Base-by-base conservation (phyloP, 2,797 vertebrate genomes). In the Sebastes paucispinis region DNA sequence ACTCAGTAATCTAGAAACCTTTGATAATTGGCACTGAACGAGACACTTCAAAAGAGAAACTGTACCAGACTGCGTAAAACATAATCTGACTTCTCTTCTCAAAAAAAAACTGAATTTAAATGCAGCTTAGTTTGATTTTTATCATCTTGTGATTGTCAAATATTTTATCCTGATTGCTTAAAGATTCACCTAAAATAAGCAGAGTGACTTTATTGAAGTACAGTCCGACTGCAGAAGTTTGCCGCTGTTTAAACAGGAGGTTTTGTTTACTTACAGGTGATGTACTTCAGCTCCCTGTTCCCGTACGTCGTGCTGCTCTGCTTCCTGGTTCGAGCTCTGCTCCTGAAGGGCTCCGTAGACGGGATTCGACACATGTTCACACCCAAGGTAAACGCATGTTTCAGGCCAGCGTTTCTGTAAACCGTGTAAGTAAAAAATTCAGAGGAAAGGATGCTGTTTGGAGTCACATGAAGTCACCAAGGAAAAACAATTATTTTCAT, bases 231-330 rank as follows among this genome's bases (percentile, higher is more conserved):
- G 18, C 9, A 36, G 4, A 52, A 31, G 4, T 29, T 10, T 20
- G 11, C 1, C 39, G 13, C 12, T 2, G 18, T 69, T 50, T 52
- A 34, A 59, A 58, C 39, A 14, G 4, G 13, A 43, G 16, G 16
- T 31, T 80, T 13, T 34, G 8, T 64, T 31, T 80, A 14, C 80
- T 90, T 93, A 24, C 95, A 99, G 98, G 96, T 99, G 86, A 98
- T 99, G 97, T 99, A 99, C 94, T 99, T 99, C 95, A 99, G 98
- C 93, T 99, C 98, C 77, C 93, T 99, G 84, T 98, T 99, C 82
- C 98, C 98, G 0, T 99, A 99, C 50, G 93, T 97, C 78, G 98
- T 99, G 76, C 93, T 99, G 90, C 89, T 98, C 43, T 99, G 98
- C 93, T 99, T 99, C 96, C 94, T 99, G 94, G 95, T 97, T 77